phyloP scores from a whole-genome alignment of 2,113 vertebrate species.

The Hippocampus barbouri region DNA sequence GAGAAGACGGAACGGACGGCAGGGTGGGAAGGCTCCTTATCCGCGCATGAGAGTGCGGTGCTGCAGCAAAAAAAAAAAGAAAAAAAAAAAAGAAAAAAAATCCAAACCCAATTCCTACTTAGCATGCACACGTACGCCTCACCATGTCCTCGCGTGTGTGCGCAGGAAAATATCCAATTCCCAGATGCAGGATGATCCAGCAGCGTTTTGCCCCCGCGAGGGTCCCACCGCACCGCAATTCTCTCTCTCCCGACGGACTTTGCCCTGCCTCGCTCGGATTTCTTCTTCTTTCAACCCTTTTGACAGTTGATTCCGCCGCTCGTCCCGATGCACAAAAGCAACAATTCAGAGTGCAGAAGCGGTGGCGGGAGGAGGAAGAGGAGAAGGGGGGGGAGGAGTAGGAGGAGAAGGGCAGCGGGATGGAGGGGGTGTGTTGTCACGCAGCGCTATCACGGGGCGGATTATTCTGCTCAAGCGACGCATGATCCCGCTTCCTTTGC shows the following conservation, averaged over 20 bases:
- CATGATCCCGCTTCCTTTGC: conserved; percentile 54
- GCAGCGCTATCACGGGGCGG: conserved; percentile 56
- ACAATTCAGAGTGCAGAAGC: conserved; percentile 33
- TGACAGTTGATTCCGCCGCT: conserved; percentile 36
- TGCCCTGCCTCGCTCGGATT: conserved; percentile 10
- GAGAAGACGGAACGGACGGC: neutral
- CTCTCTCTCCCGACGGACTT: conserved; percentile 12
- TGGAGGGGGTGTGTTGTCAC: conserved; percentile 58
- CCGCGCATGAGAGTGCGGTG: neutral
- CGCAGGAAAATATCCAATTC: conserved; percentile 11
- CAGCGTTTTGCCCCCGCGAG: conserved; percentile 40
- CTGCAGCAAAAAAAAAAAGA: neutral
- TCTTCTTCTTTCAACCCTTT: conserved; percentile 14
- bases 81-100: neutral
- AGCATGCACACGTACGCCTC: neutral
- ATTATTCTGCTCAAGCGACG: conserved; percentile 59
- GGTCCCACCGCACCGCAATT: conserved; percentile 34
- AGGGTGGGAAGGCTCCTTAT: neutral
- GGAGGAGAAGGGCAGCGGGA: neutral
- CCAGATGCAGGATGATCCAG: conserved; percentile 17
- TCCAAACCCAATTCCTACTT: neutral
- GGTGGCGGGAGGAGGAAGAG: neutral
- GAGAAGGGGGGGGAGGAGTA: neutral
- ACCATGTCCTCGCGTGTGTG: neutral
- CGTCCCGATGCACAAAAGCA: conserved; percentile 19